Percentiles rank a stretch among this genome's conserved stretches.
phyloP scores from a whole-genome alignment of 2,888 invertebrate species.

The Mactromeris polynyma region DNA sequence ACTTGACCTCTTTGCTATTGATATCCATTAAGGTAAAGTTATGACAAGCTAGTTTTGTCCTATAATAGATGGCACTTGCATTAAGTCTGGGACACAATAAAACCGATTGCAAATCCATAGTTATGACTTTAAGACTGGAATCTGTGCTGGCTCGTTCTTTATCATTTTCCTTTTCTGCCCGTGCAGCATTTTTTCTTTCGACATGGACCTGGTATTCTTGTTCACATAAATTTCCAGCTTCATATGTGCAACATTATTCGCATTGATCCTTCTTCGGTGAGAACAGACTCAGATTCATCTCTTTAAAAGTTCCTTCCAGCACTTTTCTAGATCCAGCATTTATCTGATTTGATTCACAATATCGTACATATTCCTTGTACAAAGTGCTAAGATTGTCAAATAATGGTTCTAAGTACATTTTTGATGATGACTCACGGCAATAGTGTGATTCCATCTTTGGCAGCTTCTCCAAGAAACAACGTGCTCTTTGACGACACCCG shows the following conservation, averaged over 20 bases:
- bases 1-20: neutral
- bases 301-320: neutral
- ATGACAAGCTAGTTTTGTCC: constrained; percentile 46
- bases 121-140: constrained; percentile 23
- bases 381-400: constrained; percentile 19
- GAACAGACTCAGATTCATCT: constrained; percentile 43
- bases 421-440: constrained; percentile 25
- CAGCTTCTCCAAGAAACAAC: constrained; percentile 12
- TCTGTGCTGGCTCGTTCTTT: constrained; percentile 32
- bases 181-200: constrained; percentile 35
- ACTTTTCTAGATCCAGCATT: neutral
- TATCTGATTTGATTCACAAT: neutral
- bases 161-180: constrained; percentile 33
- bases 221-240: constrained; percentile 45
- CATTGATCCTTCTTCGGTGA: constrained; percentile 57
- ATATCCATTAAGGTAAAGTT: constrained; percentile 41
- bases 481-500: neutral
- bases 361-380: neutral
- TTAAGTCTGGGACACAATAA: constrained; percentile 48
- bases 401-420: constrained; percentile 35
- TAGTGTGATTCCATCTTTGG: constrained; percentile 55
- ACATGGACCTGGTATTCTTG: constrained; percentile 46
- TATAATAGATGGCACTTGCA: constrained; percentile 53
- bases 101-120: constrained; percentile 53
- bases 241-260: constrained; percentile 37